phyloP scores from a whole-genome alignment of 2,113 vertebrate species.

The Prunella himalayana region DNA sequence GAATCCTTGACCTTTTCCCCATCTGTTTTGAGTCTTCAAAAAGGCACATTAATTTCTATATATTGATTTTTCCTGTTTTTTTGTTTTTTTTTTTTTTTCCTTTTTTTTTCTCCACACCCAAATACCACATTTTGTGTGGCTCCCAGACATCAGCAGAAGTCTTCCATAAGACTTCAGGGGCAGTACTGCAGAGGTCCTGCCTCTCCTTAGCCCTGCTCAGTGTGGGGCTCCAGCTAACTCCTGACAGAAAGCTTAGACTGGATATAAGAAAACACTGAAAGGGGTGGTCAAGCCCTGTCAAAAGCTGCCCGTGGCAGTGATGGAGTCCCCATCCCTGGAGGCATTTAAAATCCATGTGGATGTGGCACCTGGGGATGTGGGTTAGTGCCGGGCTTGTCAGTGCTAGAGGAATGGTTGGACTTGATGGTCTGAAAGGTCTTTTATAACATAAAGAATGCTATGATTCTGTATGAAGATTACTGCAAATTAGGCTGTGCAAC shows the following conservation, averaged over 20 bases:
- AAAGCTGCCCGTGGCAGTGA: neutral
- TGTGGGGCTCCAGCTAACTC: neutral
- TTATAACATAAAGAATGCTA: neutral
- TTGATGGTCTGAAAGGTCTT: neutral
- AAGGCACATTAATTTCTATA: constrained; percentile 69
- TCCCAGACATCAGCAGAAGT: neutral
- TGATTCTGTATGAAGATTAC: neutral
- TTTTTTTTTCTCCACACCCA: neutral
- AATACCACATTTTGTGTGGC: neutral
- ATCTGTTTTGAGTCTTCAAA: constrained; percentile 77
- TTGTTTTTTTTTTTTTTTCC: fast-evolving
- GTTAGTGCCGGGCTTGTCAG: neutral
- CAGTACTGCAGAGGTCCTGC: too few relatives aligned
- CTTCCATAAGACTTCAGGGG: neutral
- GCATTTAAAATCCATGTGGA: neutral
- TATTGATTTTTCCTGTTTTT: constrained; percentile 32
- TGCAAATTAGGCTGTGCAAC: neutral
- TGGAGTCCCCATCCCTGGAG: neutral
- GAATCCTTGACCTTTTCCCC: constrained; percentile 77
- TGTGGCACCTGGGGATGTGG: neutral
- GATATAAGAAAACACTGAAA: neutral
- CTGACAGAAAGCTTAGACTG: neutral
- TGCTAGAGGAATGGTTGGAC: neutral
- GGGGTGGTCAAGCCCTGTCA: neutral
- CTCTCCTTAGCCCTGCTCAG: neutral